Conservation (phyloP, 1,140 invertebrate genomes). For the Macrocentrus cingulum region DNA sequence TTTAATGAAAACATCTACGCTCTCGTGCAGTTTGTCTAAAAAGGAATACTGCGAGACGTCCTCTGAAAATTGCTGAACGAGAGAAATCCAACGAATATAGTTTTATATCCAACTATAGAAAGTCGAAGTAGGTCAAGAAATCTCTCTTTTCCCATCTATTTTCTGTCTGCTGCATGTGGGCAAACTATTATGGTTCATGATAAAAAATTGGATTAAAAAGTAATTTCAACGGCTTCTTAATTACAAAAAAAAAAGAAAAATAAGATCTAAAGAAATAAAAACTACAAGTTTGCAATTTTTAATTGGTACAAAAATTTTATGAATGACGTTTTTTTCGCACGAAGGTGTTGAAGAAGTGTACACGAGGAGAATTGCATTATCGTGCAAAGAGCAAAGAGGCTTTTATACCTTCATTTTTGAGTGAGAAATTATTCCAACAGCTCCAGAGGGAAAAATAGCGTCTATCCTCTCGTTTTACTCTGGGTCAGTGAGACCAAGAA, state of each 20-base stretch:
- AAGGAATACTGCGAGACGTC: not conserved
- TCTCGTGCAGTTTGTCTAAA: slow-evolving; percentile 9
- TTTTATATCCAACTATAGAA: slow-evolving; percentile 3
- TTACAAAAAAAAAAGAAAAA: not conserved
- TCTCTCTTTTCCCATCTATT: not conserved
- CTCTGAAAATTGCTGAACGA: slow-evolving; percentile 6
- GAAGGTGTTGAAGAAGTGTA: slow-evolving; percentile 5
- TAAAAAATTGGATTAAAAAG: not conserved
- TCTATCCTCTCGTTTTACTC: not conserved
- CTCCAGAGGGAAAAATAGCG: slow-evolving; percentile 13
- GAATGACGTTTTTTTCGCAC: slow-evolving; percentile 5
- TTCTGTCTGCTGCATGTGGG: no score
- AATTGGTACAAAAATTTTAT: not conserved
- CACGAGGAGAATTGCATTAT: slow-evolving; percentile 22
- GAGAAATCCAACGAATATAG: not conserved
- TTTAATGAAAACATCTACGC: slow-evolving; percentile 7
- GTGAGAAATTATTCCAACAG: slow-evolving; percentile 24
- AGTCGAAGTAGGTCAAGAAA: slow-evolving; percentile 16
- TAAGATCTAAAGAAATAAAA: not conserved
- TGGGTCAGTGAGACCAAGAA: slow-evolving; percentile 15
- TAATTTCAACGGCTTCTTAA: not conserved
- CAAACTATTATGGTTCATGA: not conserved
- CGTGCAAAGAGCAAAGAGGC: not conserved
- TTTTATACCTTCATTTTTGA: slow-evolving; percentile 19
- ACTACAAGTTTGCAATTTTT: not conserved